These are phyloP conservation scores for Choristoneura fumiferana DNA, from an alignment of 1,140 invertebrate species.

Conservation along the genomic window DNA sequence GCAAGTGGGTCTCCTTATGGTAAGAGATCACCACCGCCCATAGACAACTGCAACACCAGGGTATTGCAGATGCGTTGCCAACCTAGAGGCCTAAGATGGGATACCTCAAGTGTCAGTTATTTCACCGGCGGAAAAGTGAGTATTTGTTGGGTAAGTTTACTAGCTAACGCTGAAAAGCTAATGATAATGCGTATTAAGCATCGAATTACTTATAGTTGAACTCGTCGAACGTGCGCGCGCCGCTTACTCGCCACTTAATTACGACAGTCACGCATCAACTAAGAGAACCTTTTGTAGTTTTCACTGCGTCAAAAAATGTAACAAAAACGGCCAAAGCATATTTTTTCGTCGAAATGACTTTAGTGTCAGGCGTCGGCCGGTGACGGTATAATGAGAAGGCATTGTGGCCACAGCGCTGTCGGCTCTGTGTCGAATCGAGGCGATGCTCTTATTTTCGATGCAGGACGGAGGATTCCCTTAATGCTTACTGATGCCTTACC, in stretches of 20 bases:
- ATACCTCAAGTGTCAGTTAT: too few relatives aligned
- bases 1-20: too few relatives aligned
- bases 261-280: conserved; percentile 73
- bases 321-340: conserved; percentile 62
- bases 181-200: conserved; percentile 2
- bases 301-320: conserved; percentile 72
- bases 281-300: conserved; percentile 74
- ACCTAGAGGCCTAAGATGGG: too few relatives aligned
- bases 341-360: conserved; percentile 71
- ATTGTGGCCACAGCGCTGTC: conserved; percentile 63
- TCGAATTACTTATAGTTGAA: conserved; percentile 20
- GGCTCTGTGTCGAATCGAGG: conserved; percentile 70
- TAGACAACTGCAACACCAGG: too few relatives aligned
- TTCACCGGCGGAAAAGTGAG: too few relatives aligned
- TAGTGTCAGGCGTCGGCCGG: conserved; percentile 67
- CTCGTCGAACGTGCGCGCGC: conserved; percentile 29
- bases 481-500: conserved; percentile 3
- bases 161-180: too few relatives aligned
- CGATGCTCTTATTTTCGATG: conserved; percentile 36
- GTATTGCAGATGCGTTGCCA: too few relatives aligned
- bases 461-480: conserved; percentile 12
- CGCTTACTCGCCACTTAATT: conserved; percentile 69
- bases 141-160: too few relatives aligned
- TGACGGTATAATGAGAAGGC: conserved; percentile 75
- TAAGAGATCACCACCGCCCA: too few relatives aligned